Percentiles rank a stretch among this genome's conserved stretches.
Evolutionary conservation across 2,888 invertebrate species (phyloP).

Genomic region (Seladonia tumulorum): DNA sequence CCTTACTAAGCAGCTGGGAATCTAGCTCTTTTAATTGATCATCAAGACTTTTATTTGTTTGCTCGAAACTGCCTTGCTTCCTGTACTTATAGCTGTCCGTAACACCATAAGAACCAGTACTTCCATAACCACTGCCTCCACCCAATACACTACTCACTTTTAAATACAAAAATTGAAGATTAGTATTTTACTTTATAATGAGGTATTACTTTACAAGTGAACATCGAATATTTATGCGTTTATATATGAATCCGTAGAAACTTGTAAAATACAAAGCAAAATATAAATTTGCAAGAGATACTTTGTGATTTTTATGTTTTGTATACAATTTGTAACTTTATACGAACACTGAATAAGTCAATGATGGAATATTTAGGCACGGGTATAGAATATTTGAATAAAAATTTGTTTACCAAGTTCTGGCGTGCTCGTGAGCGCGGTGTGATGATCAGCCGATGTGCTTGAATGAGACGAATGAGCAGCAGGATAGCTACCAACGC

Average conservation of each 20-base stretch:
- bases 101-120: conserved; percentile 86
- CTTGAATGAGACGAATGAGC: conserved; percentile 83
- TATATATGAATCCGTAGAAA: not conserved
- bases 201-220: not conserved
- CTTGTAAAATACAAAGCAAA: not conserved
- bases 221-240: not conserved
- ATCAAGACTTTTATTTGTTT: conserved; percentile 90
- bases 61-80: conserved; percentile 88
- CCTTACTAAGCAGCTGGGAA: conserved; percentile 89
- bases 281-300: not conserved
- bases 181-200: not conserved
- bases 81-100: conserved; percentile 86
- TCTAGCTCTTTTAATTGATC: conserved; percentile 93
- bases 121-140: conserved; percentile 86
- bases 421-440: conserved; percentile 79
- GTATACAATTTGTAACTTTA: not conserved
- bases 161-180: conserved; percentile 68
- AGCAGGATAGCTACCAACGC: conserved; percentile 86
- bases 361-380: not conserved
- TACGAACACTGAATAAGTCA: not conserved
- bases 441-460: conserved; percentile 82
- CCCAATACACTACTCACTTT: conserved; percentile 87
- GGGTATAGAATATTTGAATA: not conserved
- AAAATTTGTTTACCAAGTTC: conserved; percentile 77
- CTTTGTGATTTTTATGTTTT: too few species aligned